A percentile compares a stretch with the other conserved stretches of the same genome.
phyloP scores from a whole-genome alignment of 2,888 invertebrate genomes.

The Brachynemurus nebulosus region DNA sequence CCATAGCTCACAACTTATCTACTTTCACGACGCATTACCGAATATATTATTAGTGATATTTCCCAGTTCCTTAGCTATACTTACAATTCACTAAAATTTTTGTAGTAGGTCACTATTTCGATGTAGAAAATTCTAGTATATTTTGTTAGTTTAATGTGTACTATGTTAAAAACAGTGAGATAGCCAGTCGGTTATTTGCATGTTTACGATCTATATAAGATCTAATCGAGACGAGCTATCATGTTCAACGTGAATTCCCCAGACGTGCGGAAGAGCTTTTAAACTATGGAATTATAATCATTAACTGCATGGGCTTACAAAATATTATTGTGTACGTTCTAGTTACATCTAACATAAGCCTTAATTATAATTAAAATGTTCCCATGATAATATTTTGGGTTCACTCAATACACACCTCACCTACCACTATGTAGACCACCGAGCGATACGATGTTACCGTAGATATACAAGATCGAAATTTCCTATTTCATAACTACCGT shows the following conservation, averaged over 20 bases:
- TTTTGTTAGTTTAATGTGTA: background rate
- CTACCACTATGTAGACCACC: no score
- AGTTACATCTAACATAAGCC: background rate
- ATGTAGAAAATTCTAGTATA: background rate
- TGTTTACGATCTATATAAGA: slow-evolving; percentile 6
- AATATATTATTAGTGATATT: no score
- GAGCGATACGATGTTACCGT: no score
- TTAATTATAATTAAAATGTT: slow-evolving; percentile 1
- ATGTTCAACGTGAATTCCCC: slow-evolving; percentile 5
- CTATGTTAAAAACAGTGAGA: no score
- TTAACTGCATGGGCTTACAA: slow-evolving; percentile 1
- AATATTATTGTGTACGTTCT: background rate
- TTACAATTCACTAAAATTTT: no score
- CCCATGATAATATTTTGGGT: background rate
- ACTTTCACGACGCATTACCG: no score
- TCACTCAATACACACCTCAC: no score
- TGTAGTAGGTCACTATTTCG: no score
- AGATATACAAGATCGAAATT: no score
- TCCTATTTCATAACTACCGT: no score
- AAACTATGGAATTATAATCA: slow-evolving; percentile 1
- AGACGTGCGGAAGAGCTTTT: slow-evolving; percentile 5
- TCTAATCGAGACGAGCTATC: slow-evolving; percentile 7
- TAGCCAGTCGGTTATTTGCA: slow-evolving; percentile 6
- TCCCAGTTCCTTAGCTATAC: no score
- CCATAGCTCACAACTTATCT: no score